Evolutionary conservation across 2,888 invertebrate species (phyloP).

Genomic region (Cephus pygmeus): DNA sequence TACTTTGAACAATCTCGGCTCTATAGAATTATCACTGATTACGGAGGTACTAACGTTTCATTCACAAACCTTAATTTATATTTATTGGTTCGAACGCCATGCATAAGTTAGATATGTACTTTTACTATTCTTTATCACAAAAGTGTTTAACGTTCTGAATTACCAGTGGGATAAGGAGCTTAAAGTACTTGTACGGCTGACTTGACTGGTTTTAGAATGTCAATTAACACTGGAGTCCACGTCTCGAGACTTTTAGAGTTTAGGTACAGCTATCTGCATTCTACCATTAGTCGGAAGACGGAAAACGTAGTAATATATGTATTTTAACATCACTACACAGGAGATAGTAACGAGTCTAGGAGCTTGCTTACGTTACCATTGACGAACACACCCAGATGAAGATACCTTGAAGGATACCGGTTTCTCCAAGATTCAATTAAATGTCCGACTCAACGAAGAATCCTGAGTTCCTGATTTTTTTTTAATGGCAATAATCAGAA

Average conservation of each 20-base stretch:
- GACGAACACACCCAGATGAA: background rate
- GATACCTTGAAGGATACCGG: background rate
- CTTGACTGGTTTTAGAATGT: conserved; percentile 43
- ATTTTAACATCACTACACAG: background rate
- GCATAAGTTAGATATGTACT: background rate
- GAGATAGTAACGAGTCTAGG: background rate
- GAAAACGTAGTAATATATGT: background rate
- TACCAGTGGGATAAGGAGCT: background rate
- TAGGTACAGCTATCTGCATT: background rate
- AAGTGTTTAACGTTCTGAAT: background rate
- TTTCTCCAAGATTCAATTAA: background rate
- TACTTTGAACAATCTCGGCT: no score
- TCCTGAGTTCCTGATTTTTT: background rate
- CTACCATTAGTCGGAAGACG: background rate
- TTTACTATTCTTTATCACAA: background rate
- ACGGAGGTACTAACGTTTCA: no score
- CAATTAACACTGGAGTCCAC: conserved; percentile 39
- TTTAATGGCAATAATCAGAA: background rate
- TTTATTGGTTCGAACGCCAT: no score
- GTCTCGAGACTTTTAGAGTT: background rate
- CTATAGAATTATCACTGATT: no score
- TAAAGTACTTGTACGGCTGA: conserved; percentile 2
- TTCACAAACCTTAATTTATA: no score
- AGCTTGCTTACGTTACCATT: background rate
- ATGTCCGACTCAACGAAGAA: background rate